Conservation (phyloP, 2,113 vertebrate genomes). For the Rhinopithecus roxellana region DNA sequence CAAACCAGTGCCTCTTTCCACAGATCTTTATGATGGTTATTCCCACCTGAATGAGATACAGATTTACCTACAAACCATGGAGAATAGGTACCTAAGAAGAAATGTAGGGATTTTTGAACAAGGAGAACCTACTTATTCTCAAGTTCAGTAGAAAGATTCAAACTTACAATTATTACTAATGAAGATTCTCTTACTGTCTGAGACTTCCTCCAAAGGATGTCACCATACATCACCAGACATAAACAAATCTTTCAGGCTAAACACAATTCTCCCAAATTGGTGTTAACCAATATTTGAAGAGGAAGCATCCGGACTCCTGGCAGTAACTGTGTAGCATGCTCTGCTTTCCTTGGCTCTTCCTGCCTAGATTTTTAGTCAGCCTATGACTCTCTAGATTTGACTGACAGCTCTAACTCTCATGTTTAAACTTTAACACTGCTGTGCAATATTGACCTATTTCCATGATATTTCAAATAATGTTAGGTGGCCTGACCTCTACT, state of each 20-base stretch:
- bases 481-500: neutral
- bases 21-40: neutral
- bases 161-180: constrained; percentile 27
- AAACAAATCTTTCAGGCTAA: constrained; percentile 36
- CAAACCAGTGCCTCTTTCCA: neutral
- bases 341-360: neutral
- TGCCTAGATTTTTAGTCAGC: neutral
- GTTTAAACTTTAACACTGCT: neutral
- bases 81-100: neutral
- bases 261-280: neutral
- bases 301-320: neutral
- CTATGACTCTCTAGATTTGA: neutral
- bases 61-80: neutral
- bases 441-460: neutral
- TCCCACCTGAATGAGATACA: neutral
- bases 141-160: neutral
- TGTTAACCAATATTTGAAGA: neutral
- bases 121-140: neutral
- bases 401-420: neutral
- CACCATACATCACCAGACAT: neutral
- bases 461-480: neutral
- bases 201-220: neutral
- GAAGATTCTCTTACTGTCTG: constrained; percentile 23
- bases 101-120: neutral
- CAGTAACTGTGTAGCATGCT: too few species aligned